phyloP scores from a whole-genome alignment of 1,140 invertebrate species.

The Drosophila tani region DNA sequence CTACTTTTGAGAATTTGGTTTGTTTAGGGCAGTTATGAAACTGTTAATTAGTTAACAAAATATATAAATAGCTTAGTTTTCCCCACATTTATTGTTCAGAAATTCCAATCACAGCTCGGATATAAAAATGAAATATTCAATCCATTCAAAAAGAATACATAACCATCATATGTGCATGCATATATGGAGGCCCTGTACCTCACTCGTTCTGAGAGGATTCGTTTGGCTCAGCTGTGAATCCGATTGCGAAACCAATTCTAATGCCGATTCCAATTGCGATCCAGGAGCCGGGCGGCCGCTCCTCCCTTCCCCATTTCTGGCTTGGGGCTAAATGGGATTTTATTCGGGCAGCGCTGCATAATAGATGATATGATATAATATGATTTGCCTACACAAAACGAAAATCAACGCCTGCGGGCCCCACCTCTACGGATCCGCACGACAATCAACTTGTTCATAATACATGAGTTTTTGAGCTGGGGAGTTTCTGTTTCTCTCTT shows the following conservation, averaged over 20 bases:
- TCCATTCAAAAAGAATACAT: background rate
- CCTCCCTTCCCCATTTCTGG: background rate
- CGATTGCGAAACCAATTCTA: slow-evolving; percentile 2
- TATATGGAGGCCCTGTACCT: background rate
- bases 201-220: slow-evolving; percentile 8
- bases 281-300: background rate
- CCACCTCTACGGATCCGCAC: slow-evolving; percentile 49
- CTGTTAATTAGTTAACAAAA: too few species aligned
- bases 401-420: slow-evolving; percentile 48
- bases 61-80: too few species aligned
- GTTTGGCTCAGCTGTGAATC: slow-evolving; percentile 9
- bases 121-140: too few species aligned
- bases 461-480: slow-evolving; percentile 60
- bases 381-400: slow-evolving; percentile 75
- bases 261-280: background rate
- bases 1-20: too few species aligned
- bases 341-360: slow-evolving; percentile 53
- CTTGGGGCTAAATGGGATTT: slow-evolving; percentile 52
- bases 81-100: too few species aligned
- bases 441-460: slow-evolving; percentile 79
- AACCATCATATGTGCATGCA: background rate
- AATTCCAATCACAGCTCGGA: background rate
- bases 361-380: slow-evolving; percentile 72
- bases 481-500: background rate
- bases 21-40: too few species aligned